A percentile compares a stretch with the other conserved stretches of the same genome.
Conservation (phyloP, 1,140 invertebrate species). For the Idris sp. region DNA sequence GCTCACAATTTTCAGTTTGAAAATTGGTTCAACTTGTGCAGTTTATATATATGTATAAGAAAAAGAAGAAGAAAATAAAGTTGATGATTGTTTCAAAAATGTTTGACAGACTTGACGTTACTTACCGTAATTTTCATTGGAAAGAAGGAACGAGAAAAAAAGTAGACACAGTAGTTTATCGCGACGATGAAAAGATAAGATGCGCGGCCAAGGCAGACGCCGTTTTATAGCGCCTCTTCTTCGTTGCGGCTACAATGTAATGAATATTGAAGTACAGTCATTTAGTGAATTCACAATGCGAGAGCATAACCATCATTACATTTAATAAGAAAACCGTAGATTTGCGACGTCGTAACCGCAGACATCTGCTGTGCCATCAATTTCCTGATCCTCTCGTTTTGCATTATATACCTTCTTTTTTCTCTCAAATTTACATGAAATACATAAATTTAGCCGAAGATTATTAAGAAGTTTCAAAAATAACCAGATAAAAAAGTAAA, state of each 20-base stretch:
- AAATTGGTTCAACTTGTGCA: too few relatives aligned
- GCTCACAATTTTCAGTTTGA: too few relatives aligned
- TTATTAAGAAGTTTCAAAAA: too few relatives aligned
- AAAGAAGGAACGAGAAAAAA: slow-evolving; percentile 43
- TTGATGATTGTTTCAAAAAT: neutral
- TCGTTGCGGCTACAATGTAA: slow-evolving; percentile 64
- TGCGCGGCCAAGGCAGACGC: slow-evolving; percentile 31
- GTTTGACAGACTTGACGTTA: slow-evolving; percentile 10
- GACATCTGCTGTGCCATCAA: slow-evolving; percentile 44
- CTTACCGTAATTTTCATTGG: slow-evolving; percentile 74
- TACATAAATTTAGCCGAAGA: too few relatives aligned
- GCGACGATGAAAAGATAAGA: slow-evolving; percentile 68
- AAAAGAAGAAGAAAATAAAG: too few relatives aligned
- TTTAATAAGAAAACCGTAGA: slow-evolving; percentile 77
- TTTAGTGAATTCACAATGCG: slow-evolving; percentile 70
- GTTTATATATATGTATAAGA: too few relatives aligned
- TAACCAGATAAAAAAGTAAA: too few relatives aligned
- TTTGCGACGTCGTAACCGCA: slow-evolving; percentile 65
- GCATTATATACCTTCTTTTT: slow-evolving; percentile 25
- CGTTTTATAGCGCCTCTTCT: slow-evolving; percentile 71
- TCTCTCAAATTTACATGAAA: slow-evolving; percentile 21
- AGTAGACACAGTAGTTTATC: slow-evolving; percentile 47
- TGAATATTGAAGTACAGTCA: slow-evolving; percentile 71
- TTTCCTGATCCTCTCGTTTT: slow-evolving; percentile 54
- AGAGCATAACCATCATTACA: slow-evolving; percentile 73